Base-by-base conservation (phyloP, 2,888 invertebrate species). In the Andrena bucephala region DNA sequence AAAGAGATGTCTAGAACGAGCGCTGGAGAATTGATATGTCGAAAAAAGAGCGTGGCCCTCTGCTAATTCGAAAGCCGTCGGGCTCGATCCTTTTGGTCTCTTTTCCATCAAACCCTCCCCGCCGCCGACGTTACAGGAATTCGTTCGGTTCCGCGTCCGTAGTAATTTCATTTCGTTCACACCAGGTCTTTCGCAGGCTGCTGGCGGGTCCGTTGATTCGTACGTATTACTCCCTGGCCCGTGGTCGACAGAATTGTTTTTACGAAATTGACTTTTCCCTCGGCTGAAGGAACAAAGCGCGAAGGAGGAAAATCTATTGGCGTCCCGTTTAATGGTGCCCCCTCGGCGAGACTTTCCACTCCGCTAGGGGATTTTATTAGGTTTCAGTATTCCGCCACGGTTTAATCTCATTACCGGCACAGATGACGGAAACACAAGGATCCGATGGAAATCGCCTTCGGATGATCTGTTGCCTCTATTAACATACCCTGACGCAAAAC, bases 121-220 rank as follows among this genome's bases (percentile, higher is more conserved):
- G 57, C 66, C 48, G 54, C 62, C 65, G 72, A 82, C 82, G 86
- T 88, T 87, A 88, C 86, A 85, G 85, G 85, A 91, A 91, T 91
- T 85, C 88, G 84, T 84, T 89, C 89, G 78, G 77, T 71, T 83
- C 83, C 68, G 74, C 83, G 82, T 79, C 78, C 85, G 77, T 85
- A 84, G 91, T 91, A 91, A 91, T 91, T 91, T 90, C 89, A 91
- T 91, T 91, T 88, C 89, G 84, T 89, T 91, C 88, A 82, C 90
- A 82, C 85, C 74, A 82, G 81, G 81, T 85, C 84, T 81, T 86
- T 85, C 85, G 82, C 81, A 82, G 74, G 63, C 87, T 82, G 70
- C 71, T 70, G 79, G 70, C 71, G 76, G 81, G 33, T 57, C 33
- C 79, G 78, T 88, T 87, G 87, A 90, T 87, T 89, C 83, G 82